Base-by-base conservation (phyloP, 2,113 vertebrate species). In the Capra hircus region DNA sequence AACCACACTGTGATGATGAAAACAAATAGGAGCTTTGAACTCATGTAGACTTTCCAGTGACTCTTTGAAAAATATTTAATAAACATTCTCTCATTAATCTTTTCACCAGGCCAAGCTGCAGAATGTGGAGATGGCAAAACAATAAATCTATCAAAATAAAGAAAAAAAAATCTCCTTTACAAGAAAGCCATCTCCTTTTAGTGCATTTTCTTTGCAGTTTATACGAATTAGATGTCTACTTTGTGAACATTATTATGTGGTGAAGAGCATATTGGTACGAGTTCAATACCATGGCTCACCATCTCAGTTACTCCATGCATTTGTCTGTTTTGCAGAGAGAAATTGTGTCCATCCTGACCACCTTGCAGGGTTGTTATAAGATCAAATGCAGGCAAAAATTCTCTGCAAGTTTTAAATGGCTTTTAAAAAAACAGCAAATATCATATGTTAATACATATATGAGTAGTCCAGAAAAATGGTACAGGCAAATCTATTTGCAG, bases 11-110 rank as follows among this genome's bases (percentile, higher is more conserved):
- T 25, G 9, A 81, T 93, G 89, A 90, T 96, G 91, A 95, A 97
- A 96, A 96, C 80, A 97, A 94, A 45, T 30, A 62, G 21, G 78
- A 67, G 25, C 81, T 96, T 96, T 96, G 64, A 89, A 55, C 10
- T 67, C 16, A 27, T 40, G n/a, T 67, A n/a, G 55, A 88, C 77
- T 81, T 86, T 90, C 78, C 64, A 91, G 23, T 71, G 48, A 59
- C 50, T 40, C 40, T 91, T 83, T 93, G 80, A 89, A 92, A 94
- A 90, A 48, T 86, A 36, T 93, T 93, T 92, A 85, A 96, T 86
- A 94, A 92, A 82, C 36, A 86, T 95, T 43, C 36, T 95, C 84
- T 67, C 59, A 48, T 81, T 92, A 95, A 93, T 93, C 40, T 30
- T 52, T 74, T 87, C 80, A 15, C 86, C 2, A 59, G 43, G 14